Evolutionary conservation across 2,113 vertebrate genomes (phyloP).

Genomic region (Tapirus terrestris): DNA sequence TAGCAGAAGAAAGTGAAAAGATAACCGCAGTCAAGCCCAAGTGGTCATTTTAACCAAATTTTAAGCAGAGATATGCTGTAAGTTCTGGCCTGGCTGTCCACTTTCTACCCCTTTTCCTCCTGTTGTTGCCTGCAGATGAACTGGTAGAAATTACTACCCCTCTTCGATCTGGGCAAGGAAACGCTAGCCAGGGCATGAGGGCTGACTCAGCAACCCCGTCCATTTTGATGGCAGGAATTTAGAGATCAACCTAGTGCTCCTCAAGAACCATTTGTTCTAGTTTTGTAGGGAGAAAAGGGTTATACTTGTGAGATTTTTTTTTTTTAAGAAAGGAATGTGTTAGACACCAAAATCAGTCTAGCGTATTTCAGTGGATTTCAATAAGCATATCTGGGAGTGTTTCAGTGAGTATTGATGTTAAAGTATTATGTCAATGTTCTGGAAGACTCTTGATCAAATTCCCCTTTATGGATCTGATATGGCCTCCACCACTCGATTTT

Average conservation of each 20-base stretch:
- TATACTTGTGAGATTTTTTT: neutral
- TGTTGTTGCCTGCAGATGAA: neutral
- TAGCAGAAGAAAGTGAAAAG: neutral
- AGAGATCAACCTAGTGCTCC: neutral
- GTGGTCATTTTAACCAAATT: neutral
- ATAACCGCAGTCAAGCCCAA: neutral
- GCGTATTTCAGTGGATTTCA: neutral
- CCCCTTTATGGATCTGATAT: neutral
- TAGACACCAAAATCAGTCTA: neutral
- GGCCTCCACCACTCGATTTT: neutral
- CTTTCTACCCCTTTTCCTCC: neutral
- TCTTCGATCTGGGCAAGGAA: neutral
- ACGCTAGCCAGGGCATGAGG: accelerated
- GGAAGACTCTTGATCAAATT: neutral
- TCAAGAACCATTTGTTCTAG: neutral
- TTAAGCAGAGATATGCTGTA: neutral
- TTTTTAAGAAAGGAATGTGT: neutral
- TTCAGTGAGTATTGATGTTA: neutral
- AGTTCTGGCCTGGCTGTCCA: neutral
- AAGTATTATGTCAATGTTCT: neutral
- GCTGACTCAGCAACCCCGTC: neutral
- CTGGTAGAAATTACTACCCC: neutral
- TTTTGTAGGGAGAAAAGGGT: neutral
- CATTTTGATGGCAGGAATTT: neutral
- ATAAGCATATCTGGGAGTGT: neutral